Evolutionary conservation across 53 echinoderm and acorn worm genomes (phyloP).

Genomic region (Actinopyga echinites): DNA sequence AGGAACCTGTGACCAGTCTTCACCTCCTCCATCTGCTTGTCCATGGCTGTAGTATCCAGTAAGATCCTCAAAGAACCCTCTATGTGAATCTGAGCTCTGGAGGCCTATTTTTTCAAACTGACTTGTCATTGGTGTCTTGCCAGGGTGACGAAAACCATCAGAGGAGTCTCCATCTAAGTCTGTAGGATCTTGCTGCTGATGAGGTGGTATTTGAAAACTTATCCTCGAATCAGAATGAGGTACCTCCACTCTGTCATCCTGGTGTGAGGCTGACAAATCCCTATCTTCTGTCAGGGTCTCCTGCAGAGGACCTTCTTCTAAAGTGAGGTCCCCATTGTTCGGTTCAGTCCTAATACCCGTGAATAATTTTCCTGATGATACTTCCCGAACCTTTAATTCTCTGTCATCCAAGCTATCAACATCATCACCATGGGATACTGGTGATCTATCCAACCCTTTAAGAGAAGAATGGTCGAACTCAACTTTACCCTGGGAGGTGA

Average conservation of each 20-base stretch:
- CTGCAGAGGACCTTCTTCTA: slow-evolving; percentile 15
- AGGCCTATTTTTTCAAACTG: not conserved
- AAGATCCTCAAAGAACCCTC: slow-evolving; percentile 18
- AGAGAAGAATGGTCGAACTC: no score
- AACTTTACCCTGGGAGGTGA: no score
- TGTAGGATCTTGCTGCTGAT: no score
- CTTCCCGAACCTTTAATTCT: no score
- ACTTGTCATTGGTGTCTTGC: not conserved
- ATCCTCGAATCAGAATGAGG: not conserved
- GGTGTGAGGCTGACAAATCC: not conserved
- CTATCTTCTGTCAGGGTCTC: slow-evolving; percentile 15
- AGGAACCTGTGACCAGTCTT: not conserved
- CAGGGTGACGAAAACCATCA: not conserved
- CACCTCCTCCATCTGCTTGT: slow-evolving; percentile 9
- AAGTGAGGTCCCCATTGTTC: no score
- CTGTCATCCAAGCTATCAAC: no score
- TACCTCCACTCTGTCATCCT: not conserved
- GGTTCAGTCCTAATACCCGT: no score
- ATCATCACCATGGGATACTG: no score
- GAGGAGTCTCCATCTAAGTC: not conserved
- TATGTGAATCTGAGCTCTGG: slow-evolving; percentile 8
- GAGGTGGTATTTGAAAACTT: no score
- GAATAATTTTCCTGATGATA: no score
- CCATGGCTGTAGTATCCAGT: not conserved
- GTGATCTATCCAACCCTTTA: no score